phyloP scores from a whole-genome alignment of 2,888 invertebrate species.

The Pomacea canaliculata region DNA sequence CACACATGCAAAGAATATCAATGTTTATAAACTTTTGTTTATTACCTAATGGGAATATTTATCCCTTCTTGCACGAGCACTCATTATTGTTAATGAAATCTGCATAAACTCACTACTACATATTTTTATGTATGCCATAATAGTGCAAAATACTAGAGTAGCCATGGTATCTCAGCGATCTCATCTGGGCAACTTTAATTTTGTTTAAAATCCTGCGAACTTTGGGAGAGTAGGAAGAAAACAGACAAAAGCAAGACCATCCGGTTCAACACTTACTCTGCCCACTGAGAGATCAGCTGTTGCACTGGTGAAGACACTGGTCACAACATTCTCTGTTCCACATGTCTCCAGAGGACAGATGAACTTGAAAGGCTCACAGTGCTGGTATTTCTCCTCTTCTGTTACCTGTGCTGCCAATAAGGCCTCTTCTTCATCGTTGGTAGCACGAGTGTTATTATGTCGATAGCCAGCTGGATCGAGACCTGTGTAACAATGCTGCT shows the following conservation, averaged over 20 bases:
- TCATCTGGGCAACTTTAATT: too few species aligned
- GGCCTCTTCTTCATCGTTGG: slow-evolving; percentile 67
- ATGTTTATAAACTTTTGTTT: not conserved
- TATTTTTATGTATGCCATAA: too few species aligned
- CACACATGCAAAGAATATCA: too few species aligned
- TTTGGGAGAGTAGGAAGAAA: too few species aligned
- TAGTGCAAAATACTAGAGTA: too few species aligned
- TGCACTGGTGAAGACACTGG: slow-evolving; percentile 63
- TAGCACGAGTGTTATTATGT: slow-evolving; percentile 56
- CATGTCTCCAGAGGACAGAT: slow-evolving; percentile 72
- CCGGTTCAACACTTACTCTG: slow-evolving; percentile 6
- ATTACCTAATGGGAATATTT: too few species aligned
- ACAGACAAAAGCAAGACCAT: too few species aligned
- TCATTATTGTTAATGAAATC: too few species aligned
- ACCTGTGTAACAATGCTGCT: slow-evolving; percentile 56
- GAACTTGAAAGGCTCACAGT: slow-evolving; percentile 77
- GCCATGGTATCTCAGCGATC: too few species aligned
- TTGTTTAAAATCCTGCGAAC: too few species aligned
- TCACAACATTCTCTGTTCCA: slow-evolving; percentile 71
- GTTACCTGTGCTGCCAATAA: slow-evolving; percentile 58
- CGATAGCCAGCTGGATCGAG: slow-evolving; percentile 72
- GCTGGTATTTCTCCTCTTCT: slow-evolving; percentile 74
- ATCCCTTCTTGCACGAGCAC: too few species aligned
- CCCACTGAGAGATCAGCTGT: not conserved
- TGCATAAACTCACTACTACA: too few species aligned